Percentiles rank a stretch among this genome's conserved stretches.
These are phyloP conservation scores for Episyrphus balteatus DNA, from an alignment of 1,140 invertebrate genomes.

Conservation along the genomic window DNA sequence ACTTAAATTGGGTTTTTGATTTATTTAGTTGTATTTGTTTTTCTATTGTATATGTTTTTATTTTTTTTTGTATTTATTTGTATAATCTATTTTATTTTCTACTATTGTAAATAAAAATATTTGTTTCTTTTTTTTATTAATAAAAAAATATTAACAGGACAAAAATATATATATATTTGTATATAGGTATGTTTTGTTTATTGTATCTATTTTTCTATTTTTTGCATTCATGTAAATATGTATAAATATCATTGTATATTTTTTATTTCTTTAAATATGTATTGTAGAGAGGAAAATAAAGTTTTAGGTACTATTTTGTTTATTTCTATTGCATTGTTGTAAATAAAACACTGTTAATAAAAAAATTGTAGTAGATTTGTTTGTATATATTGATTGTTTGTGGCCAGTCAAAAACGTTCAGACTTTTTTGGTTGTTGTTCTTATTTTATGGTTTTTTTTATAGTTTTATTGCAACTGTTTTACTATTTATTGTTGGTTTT, in stretches of 20 bases:
- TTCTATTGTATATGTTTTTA: constrained; percentile 1
- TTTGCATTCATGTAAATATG: not conserved
- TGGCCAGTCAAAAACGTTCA: constrained; percentile 38
- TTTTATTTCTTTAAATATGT: not conserved
- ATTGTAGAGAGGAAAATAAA: too few relatives aligned
- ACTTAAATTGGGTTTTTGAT: constrained; percentile 1
- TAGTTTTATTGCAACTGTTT: constrained; percentile 3
- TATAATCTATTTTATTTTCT: constrained; percentile 2
- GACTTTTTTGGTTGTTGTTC: constrained; percentile 20
- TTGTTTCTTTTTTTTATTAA: constrained; percentile 1
- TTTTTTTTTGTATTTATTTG: constrained; percentile 3
- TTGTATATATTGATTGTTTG: not conserved
- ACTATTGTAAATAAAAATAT: not conserved
- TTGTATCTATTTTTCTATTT: not conserved
- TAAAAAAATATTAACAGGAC: too few relatives aligned
- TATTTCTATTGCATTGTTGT: constrained; percentile 3
- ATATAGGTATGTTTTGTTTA: not conserved
- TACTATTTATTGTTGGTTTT: constrained; percentile 8
- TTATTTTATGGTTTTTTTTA: constrained; percentile 7
- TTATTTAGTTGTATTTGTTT: constrained; percentile 1
- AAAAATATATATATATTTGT: too few relatives aligned
- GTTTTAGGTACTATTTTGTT: constrained; percentile 1
- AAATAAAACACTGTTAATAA: constrained; percentile 5
- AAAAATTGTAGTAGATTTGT: not conserved
- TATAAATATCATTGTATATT: not conserved